phyloP scores from a whole-genome alignment of 2,888 invertebrate genomes.

The Campoplex capitator region DNA sequence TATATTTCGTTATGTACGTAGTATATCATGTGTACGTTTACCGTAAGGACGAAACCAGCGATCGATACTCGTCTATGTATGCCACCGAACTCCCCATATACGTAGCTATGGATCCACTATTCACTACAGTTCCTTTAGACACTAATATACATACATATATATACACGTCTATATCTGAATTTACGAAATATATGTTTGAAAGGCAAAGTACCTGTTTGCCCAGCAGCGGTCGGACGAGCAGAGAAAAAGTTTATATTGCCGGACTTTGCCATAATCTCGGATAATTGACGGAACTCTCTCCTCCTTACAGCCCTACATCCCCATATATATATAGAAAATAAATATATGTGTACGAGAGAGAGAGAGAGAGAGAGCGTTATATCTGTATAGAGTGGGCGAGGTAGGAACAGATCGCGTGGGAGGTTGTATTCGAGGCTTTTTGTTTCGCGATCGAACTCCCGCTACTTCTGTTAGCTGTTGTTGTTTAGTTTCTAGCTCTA shows the following conservation, averaged over 20 bases:
- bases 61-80: slow-evolving; percentile 61
- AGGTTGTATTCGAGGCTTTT: slow-evolving; percentile 60
- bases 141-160: slow-evolving; percentile 22
- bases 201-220: slow-evolving; percentile 67
- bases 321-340: slow-evolving; percentile 10
- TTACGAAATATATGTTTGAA: slow-evolving; percentile 24
- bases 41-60: slow-evolving; percentile 45
- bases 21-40: slow-evolving; percentile 51
- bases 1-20: slow-evolving; percentile 5
- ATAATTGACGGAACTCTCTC: slow-evolving; percentile 78
- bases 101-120: slow-evolving; percentile 37
- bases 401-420: slow-evolving; percentile 60
- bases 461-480: slow-evolving; percentile 45
- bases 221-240: slow-evolving; percentile 60
- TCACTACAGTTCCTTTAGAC: slow-evolving; percentile 38
- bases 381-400: slow-evolving; percentile 18
- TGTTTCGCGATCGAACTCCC: slow-evolving; percentile 63
- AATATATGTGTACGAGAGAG: neutral
- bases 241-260: slow-evolving; percentile 76
- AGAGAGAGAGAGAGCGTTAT: neutral
- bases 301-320: neutral
- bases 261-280: slow-evolving; percentile 80
- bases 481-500: slow-evolving; percentile 31
- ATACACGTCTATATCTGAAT: neutral
- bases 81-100: slow-evolving; percentile 20